Evolutionary conservation across 2,888 invertebrate species (phyloP), one percentile per base, ranked within the genome.

Genomic region (Oligia strigilis): DNA sequence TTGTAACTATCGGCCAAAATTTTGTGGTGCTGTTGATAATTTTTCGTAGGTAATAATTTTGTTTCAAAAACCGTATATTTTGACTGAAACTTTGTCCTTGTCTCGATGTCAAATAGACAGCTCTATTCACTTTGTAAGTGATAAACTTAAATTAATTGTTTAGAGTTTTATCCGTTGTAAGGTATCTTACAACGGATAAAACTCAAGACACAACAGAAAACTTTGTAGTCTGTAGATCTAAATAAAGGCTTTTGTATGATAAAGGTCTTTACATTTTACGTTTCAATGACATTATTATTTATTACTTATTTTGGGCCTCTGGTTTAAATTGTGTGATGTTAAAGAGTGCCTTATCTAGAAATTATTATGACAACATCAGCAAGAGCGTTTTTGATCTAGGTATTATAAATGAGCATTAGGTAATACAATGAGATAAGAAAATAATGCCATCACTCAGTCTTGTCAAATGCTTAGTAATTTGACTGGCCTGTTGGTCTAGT

Each of bases 101-200:
- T 72, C 29, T 70, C 14, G n/a, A 66, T 60, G 66, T 40, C 29
- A 4, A 74, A 60, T 13, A 52, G 19, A 49, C 11, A n/a, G 36
- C 19, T 62, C 8, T 2, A 55, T 60, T 75, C 40, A 55, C 52
- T 46, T 46, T 75, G 80, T 43, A 29, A 65, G 1, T 40, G 2
- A 3, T 29, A 72, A 75, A n/a, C 8, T 40, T 17, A 29, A 72
- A 72, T 72, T 65, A 70, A 74, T 73, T 80, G 69, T 49, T 49
- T 5, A 40, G 29, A 58, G 60, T 40, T 58, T 46, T 70, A 58
- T 17, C 29, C 43, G 29, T 46, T 66, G 8, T 19, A 49, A 14
- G 23, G 58, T 58, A 58, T 1, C 29, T 29, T 29, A 29, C 29
- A 29, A 29, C 29, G 29, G 29, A 29, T 29, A 29, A 29, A 29